A percentile compares a stretch with the other conserved stretches of the same genome.
Evolutionary conservation across 2,888 invertebrate genomes (phyloP).

Genomic region (Pomacea canaliculata): DNA sequence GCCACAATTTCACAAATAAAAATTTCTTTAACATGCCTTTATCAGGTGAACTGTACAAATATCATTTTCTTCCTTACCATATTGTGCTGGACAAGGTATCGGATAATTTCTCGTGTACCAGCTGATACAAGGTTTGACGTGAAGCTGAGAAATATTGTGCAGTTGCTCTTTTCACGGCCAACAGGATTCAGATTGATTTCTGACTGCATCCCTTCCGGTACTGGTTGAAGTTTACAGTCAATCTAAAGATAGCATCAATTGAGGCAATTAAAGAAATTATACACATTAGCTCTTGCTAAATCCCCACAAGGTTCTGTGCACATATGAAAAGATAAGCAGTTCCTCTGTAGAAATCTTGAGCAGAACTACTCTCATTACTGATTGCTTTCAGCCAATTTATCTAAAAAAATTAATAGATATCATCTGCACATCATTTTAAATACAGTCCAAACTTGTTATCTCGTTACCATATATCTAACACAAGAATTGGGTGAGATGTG

Average conservation of each 20-base stretch:
- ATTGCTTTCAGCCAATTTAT: too few relatives aligned
- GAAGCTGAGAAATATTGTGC: constrained; percentile 96
- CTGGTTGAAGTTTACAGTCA: constrained; percentile 76
- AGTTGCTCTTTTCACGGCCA: constrained; percentile 72
- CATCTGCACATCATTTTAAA: too few relatives aligned
- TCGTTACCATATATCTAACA: too few relatives aligned
- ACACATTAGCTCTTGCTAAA: neutral
- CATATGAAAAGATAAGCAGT: neutral
- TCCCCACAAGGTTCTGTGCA: neutral
- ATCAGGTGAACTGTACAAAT: too few relatives aligned
- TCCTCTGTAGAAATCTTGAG: too few relatives aligned
- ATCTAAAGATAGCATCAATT: neutral
- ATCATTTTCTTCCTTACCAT: constrained; percentile 73
- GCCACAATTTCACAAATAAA: too few relatives aligned
- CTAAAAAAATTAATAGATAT: too few relatives aligned
- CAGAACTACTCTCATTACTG: too few relatives aligned
- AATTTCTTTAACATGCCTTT: too few relatives aligned
- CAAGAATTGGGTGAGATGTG: too few relatives aligned
- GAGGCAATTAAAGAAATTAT: neutral
- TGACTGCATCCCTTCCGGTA: constrained; percentile 77
- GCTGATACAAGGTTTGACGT: constrained; percentile 98
- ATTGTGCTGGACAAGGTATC: constrained; percentile 87
- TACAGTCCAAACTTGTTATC: too few relatives aligned
- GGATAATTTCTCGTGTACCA: constrained; percentile 90
- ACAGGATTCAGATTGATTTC: constrained; percentile 82